Base-by-base conservation (phyloP, 2,888 invertebrate genomes). In the Clepsis dumicolana region DNA sequence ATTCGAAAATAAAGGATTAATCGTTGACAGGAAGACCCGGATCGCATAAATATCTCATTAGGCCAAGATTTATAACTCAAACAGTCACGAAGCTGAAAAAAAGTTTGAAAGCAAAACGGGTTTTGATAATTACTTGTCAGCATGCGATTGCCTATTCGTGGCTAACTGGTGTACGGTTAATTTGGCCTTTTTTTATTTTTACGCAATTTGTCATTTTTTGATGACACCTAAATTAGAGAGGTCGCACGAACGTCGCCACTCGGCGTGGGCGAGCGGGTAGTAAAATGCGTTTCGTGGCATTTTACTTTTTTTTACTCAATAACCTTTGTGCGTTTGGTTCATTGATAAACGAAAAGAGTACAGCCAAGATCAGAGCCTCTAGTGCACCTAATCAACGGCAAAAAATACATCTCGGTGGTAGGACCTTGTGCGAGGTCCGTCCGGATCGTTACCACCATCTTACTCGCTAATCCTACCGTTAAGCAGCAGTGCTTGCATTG, bases 1-100 rank as follows among this genome's bases (percentile, higher is more conserved):
- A 81, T 71, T 65, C 77, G 78, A 76, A 84, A 80, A 83, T 83
- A 80, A 90, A 88, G 90, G 88, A 91, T 91, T 91, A 91, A 90
- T 91, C 85, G 90, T 85, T 86, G 90, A 87, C 90, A 89, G 89
- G 81, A 84, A 86, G 85, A 81, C 80, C 80, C 74, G 71, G 78
- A 75, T 85, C 89, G 91, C 90, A 93, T 93, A 93, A 93, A 93
- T 92, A 93, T 87, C 93, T 93, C 93, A 91, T 93, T 93, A 93
- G 84, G 71, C 70, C 73, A 87, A 91, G 93, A 93, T 93, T 93
- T 93, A 93, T 91, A 83, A 84, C 86, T 83, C 80, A 80, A 87
- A 81, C 85, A 89, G 91, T 92, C 93, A 93, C 92, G 93, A 85
- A 84, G 89, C 80, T 85, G 80, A 90, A 89, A 91, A 89, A 91